Conservation (phyloP, 2,797 vertebrate genomes). For the Glossophaga mutica region DNA sequence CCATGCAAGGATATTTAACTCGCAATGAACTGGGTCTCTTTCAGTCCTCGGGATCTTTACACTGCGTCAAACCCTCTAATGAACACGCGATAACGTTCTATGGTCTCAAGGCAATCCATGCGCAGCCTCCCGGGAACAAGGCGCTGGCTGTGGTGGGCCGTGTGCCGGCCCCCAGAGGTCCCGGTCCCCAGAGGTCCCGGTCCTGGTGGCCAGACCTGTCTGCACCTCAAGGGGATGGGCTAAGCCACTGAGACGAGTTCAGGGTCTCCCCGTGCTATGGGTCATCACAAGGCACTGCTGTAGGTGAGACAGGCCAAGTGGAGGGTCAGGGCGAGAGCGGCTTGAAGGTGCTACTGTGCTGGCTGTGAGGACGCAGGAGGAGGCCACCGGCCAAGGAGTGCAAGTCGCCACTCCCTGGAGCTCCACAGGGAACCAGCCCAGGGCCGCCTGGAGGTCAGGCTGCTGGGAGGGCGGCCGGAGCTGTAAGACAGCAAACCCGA, state of each 20-base stretch:
- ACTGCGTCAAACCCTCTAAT: constrained; percentile 32
- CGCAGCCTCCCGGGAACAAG: not conserved
- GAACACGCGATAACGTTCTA: constrained; percentile 60
- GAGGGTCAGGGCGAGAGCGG: not conserved
- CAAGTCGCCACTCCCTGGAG: not conserved
- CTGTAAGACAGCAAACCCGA: accelerated
- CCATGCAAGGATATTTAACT: constrained; percentile 78
- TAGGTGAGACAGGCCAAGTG: not conserved
- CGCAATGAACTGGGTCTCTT: constrained; percentile 58
- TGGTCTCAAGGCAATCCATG: constrained; percentile 51
- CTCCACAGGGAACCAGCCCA: not conserved
- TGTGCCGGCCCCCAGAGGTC: accelerated
- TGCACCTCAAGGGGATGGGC: no score
- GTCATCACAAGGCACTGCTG: not conserved
- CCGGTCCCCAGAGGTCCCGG: no score
- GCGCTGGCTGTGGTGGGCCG: no score
- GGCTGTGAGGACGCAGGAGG: not conserved
- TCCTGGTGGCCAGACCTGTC: not conserved
- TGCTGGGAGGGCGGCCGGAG: not conserved
- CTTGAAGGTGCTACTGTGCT: not conserved
- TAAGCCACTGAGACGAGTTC: not conserved
- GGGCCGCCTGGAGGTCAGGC: not conserved
- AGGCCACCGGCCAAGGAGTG: not conserved
- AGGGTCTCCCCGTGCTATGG: not conserved
- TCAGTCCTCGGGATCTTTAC: constrained; percentile 46